A percentile compares a stretch with the other conserved stretches of the same genome.
Conservation (phyloP, 2,113 vertebrate genomes). For the Pheucticus melanocephalus region DNA sequence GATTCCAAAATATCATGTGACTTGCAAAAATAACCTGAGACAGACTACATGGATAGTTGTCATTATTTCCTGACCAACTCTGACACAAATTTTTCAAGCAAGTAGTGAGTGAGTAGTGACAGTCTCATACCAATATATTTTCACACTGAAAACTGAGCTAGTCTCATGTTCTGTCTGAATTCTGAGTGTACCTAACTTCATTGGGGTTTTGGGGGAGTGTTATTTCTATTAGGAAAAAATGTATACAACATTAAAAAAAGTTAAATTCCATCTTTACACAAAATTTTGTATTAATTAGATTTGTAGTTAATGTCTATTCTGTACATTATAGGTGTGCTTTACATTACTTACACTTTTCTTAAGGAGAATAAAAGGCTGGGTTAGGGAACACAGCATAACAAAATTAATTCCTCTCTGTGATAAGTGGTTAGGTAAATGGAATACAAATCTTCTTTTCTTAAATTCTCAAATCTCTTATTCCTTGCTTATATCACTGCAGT, state of each 20-base stretch:
- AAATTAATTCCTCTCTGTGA: neutral
- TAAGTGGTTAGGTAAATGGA: neutral
- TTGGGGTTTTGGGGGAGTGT: rapidly evolving
- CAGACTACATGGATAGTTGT: neutral
- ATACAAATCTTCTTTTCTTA: neutral
- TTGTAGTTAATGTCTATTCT: neutral
- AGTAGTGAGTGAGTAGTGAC: neutral
- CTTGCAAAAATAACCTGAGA: neutral
- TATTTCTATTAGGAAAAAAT: neutral
- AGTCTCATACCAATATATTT: neutral
- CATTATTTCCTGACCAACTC: neutral
- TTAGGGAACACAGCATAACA: neutral
- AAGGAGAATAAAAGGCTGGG: neutral
- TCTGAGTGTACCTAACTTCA: neutral
- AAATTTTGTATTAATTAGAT: neutral
- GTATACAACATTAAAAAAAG: neutral
- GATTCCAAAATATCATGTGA: neutral
- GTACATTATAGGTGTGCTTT: neutral
- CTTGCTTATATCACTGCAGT: neutral
- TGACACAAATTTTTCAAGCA: neutral
- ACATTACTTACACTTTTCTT: neutral
- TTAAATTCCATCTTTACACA: neutral
- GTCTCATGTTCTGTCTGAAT: neutral
- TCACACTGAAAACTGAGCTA: neutral
- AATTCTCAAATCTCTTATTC: neutral